Conservation (phyloP, 2,113 vertebrate genomes). For the Toxotes jaculatrix region DNA sequence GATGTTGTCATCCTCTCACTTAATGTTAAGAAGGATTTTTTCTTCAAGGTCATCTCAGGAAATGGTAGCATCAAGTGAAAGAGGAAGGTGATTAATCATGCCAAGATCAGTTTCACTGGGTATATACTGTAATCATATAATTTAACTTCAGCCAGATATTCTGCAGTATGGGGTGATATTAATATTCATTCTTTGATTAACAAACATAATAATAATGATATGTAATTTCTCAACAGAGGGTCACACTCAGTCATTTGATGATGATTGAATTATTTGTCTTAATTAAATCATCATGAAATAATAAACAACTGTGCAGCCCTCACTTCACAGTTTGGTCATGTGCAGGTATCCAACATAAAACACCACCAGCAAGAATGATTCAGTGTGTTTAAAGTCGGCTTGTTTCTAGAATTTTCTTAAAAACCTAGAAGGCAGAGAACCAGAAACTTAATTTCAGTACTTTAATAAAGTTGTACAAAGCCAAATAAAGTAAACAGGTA, state of each 20-base stretch:
- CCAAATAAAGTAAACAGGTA: not conserved
- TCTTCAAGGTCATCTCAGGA: not conserved
- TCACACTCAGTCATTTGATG: conserved; percentile 15
- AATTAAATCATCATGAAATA: conserved; percentile 51
- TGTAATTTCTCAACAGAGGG: conserved; percentile 35
- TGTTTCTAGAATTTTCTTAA: no score
- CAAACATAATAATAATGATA: conserved; percentile 42
- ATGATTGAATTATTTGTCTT: conserved; percentile 55
- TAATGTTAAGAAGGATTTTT: not conserved
- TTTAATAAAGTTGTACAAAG: not conserved
- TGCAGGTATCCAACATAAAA: not conserved
- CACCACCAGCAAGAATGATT: not conserved
- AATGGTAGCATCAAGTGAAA: not conserved
- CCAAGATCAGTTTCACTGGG: conserved; percentile 13
- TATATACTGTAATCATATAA: conserved; percentile 29
- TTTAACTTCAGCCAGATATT: conserved; percentile 27
- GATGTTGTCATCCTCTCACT: not conserved
- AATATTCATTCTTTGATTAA: conserved; percentile 49
- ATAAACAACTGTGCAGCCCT: conserved; percentile 9
- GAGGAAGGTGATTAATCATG: conserved; percentile 19
- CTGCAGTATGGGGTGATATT: conserved; percentile 23
- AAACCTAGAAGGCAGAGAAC: not conserved
- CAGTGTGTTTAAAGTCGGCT: not conserved
- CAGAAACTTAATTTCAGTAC: not conserved
- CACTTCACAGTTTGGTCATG: not conserved